Evolutionary conservation across 2,113 vertebrate genomes (phyloP).

Genomic region (Myrmecophaga tridactyla): DNA sequence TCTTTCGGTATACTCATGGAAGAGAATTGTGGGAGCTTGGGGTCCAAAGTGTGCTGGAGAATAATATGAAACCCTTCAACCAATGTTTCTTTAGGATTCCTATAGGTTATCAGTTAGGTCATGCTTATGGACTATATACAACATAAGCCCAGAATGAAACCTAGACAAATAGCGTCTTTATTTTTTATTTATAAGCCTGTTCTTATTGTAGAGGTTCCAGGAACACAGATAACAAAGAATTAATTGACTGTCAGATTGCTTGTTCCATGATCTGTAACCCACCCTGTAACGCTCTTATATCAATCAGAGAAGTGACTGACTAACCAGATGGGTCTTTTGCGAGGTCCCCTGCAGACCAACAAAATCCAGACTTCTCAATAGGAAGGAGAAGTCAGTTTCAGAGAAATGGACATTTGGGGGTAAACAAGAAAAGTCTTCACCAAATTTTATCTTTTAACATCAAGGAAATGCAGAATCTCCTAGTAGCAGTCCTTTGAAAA

Average conservation of each 20-base stretch:
- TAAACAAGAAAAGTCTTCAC: neutral
- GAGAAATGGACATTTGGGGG: neutral
- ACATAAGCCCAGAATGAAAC: neutral
- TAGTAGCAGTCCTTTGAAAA: neutral
- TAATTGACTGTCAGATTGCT: constrained; percentile 57
- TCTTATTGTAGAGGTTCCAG: neutral
- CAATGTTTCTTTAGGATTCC: neutral
- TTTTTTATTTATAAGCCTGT: constrained; percentile 43
- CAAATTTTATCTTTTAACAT: constrained; percentile 6
- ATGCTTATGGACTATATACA: neutral
- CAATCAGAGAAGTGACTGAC: constrained; percentile 60
- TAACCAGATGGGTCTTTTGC: constrained; percentile 37
- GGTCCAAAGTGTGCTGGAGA: neutral
- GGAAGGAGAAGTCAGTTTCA: constrained; percentile 54
- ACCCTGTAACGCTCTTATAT: constrained; percentile 42
- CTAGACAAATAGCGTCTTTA: neutral
- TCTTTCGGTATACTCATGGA: neutral
- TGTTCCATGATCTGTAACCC: constrained; percentile 50
- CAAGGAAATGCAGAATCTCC: neutral
- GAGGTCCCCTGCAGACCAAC: constrained; percentile 13
- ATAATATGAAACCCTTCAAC: neutral
- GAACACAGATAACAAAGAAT: constrained; percentile 47
- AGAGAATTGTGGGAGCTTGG: neutral
- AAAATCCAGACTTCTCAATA: constrained; percentile 59
- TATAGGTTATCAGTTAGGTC: neutral